Conservation (phyloP, 2,888 invertebrate species). For the Agriotes lineatus region DNA sequence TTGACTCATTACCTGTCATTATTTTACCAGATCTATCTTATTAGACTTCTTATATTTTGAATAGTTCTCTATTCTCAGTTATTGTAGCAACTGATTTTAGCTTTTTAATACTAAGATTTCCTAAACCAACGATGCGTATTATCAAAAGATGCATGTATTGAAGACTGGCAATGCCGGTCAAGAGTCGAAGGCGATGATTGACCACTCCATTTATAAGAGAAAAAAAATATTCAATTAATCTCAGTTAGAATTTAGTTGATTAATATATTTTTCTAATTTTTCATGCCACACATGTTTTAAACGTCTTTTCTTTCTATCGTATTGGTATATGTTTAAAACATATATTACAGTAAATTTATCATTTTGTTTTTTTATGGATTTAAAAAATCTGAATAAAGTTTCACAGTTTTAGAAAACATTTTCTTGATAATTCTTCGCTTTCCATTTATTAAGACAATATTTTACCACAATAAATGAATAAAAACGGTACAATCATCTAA, state of each 20-base stretch:
- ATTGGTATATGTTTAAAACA: background rate
- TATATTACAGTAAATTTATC: background rate
- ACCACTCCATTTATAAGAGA: background rate
- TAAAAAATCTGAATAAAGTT: background rate
- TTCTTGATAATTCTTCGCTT: background rate
- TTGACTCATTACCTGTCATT: too few species aligned
- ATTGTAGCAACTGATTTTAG: too few species aligned
- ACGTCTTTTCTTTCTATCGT: background rate
- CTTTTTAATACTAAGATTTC: too few species aligned
- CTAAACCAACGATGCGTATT: background rate
- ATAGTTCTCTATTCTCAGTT: background rate
- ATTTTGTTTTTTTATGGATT: background rate
- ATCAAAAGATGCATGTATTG: background rate
- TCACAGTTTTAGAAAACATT: too few species aligned
- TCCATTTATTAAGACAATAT: background rate
- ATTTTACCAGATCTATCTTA: background rate
- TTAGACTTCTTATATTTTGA: background rate
- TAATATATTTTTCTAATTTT: too few species aligned
- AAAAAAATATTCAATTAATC: background rate
- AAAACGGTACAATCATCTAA: background rate
- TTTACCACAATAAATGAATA: background rate
- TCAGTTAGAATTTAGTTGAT: background rate
- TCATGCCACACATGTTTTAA: background rate
- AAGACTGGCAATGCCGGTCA: background rate
- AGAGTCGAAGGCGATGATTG: background rate